A percentile compares a stretch with the other conserved stretches of the same genome.
Evolutionary conservation across 2,888 invertebrate genomes (phyloP).

Genomic region (Lithophane socia): DNA sequence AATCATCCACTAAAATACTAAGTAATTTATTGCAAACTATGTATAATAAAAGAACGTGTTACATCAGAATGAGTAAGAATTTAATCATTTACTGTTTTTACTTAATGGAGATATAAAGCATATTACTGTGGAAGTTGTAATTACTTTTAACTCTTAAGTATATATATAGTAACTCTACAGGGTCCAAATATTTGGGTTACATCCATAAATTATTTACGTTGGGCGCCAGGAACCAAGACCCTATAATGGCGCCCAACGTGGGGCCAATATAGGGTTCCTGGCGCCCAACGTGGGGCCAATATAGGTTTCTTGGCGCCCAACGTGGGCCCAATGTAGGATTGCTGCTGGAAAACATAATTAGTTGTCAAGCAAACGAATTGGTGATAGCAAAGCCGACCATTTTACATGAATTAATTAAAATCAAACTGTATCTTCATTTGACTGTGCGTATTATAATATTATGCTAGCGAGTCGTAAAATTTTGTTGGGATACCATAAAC

Average conservation of each 20-base stretch:
- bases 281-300: slow-evolving; percentile 7
- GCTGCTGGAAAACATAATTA: not conserved
- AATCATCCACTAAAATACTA: slow-evolving; percentile 7
- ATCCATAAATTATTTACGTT: not conserved
- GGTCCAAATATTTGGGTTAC: too few species aligned
- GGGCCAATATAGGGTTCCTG: not conserved
- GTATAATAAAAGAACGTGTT: slow-evolving; percentile 3
- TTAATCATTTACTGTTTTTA: not conserved
- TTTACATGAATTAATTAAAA: not conserved
- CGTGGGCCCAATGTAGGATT: not conserved
- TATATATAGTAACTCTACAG: too few species aligned
- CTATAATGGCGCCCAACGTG: slow-evolving; percentile 1
- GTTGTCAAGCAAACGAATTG: not conserved
- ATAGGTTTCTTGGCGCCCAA: slow-evolving; percentile 13
- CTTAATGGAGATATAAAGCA: not conserved
- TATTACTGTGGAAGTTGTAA: not conserved
- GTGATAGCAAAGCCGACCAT: not conserved
- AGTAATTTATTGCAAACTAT: slow-evolving; percentile 10
- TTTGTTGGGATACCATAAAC: too few species aligned
- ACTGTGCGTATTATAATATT: not conserved
- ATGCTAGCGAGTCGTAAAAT: not conserved
- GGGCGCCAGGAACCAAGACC: not conserved
- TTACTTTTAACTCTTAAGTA: not conserved
- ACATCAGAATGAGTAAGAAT: not conserved
- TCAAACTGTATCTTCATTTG: not conserved